phyloP scores from a whole-genome alignment of 2,888 invertebrate species.

The Parthenolecanium corni region DNA sequence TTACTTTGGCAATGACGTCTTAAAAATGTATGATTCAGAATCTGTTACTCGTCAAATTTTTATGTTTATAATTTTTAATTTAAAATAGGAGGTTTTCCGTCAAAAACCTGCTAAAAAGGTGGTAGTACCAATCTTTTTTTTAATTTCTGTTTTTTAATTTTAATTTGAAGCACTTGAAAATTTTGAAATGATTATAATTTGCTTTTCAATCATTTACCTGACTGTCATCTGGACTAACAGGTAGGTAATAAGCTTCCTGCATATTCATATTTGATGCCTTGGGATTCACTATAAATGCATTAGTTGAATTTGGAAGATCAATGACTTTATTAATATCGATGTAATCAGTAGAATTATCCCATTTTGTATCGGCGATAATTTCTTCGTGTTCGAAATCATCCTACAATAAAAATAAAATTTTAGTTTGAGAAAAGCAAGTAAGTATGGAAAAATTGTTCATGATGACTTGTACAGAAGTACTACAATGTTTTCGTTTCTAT shows the following conservation, averaged over 20 bases:
- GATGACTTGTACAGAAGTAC: neutral
- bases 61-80: no score
- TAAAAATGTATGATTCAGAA: no score
- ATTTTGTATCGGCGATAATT: constrained; percentile 15
- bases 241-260: constrained; percentile 24
- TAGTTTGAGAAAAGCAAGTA: no score
- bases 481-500: neutral
- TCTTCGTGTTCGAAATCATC: constrained; percentile 24
- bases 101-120: no score
- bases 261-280: constrained; percentile 10
- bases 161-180: no score
- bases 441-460: neutral
- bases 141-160: no score
- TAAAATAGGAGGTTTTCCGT: no score
- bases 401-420: constrained; percentile 2
- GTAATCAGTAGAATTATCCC: constrained; percentile 18
- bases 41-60: no score
- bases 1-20: no score
- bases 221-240: constrained; percentile 22
- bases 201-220: no score
- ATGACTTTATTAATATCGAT: constrained; percentile 19
- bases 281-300: constrained; percentile 12
- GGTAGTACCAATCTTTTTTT: no score
- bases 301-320: constrained; percentile 14
- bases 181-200: no score